Percentiles rank a stretch among this genome's conserved stretches.
Conservation (phyloP, 2,888 invertebrate genomes). For the Cataglyphis rosenhaueri region DNA sequence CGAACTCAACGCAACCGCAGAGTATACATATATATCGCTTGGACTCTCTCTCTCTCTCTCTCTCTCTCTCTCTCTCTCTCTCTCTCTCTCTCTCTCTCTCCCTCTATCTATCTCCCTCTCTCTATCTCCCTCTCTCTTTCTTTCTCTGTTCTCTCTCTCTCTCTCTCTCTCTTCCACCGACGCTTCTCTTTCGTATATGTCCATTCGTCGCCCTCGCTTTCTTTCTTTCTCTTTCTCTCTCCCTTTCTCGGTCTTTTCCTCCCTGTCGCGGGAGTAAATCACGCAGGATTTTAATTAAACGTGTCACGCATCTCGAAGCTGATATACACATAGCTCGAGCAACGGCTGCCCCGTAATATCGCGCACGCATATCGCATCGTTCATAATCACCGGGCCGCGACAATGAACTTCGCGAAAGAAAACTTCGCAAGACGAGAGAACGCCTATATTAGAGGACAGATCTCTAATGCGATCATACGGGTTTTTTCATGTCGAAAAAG, state of each 20-base stretch:
- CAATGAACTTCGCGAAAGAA: slow-evolving; percentile 69
- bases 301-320: slow-evolving; percentile 81
- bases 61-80: too few relatives aligned
- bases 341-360: slow-evolving; percentile 77
- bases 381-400: slow-evolving; percentile 77
- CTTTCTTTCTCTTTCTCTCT: background rate
- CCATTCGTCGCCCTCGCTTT: slow-evolving; percentile 39
- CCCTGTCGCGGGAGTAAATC: slow-evolving; percentile 77
- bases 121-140: too few relatives aligned
- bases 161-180: slow-evolving; percentile 40
- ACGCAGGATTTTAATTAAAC: slow-evolving; percentile 83
- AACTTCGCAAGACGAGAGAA: slow-evolving; percentile 1
- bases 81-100: background rate
- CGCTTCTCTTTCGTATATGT: slow-evolving; percentile 49
- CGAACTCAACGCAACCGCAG: slow-evolving; percentile 78
- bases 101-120: background rate
- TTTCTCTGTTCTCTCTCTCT: too few relatives aligned
- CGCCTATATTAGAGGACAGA: background rate
- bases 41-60: slow-evolving; percentile 44
- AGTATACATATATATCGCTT: slow-evolving; percentile 70
- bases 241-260: slow-evolving; percentile 14
- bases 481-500: slow-evolving; percentile 28
- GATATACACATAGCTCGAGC: slow-evolving; percentile 76
- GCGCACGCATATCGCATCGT: slow-evolving; percentile 80
- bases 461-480: slow-evolving; percentile 38